Conservation (phyloP, 1,140 invertebrate species). For the Drosophila yakuba region DNA sequence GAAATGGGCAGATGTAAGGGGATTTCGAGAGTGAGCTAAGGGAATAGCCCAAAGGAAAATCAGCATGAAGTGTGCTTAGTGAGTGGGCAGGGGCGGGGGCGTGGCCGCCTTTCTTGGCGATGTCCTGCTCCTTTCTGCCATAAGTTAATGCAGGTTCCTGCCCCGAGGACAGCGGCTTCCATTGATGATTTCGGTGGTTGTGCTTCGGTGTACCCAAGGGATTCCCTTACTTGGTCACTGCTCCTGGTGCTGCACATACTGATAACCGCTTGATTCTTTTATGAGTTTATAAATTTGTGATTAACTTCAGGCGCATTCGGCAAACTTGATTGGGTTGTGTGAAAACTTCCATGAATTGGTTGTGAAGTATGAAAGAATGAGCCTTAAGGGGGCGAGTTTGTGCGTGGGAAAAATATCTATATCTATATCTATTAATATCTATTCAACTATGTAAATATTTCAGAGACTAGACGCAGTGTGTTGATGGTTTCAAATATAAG, state of each 20-base stretch:
- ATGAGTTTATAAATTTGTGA: constrained; percentile 83
- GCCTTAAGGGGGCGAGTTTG: neutral
- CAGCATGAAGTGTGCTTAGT: constrained; percentile 77
- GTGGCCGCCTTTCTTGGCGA: constrained; percentile 20
- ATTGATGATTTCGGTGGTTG: constrained; percentile 23
- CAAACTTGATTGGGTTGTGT: constrained; percentile 53
- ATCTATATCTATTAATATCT: too few species aligned
- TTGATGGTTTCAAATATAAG: too few species aligned
- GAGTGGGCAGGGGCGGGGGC: constrained; percentile 42
- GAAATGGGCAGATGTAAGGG: neutral
- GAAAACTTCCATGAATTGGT: neutral
- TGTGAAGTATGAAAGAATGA: neutral
- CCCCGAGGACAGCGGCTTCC: constrained; percentile 31
- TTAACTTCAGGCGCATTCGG: constrained; percentile 55
- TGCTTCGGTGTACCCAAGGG: constrained; percentile 26
- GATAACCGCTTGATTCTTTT: constrained; percentile 83
- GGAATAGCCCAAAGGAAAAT: constrained; percentile 70
- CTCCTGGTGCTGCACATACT: constrained; percentile 60
- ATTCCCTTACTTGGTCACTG: constrained; percentile 10
- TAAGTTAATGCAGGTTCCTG: constrained; percentile 58
- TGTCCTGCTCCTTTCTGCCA: constrained; percentile 40
- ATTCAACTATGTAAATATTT: too few species aligned
- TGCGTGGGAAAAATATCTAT: too few species aligned
- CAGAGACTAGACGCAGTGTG: too few species aligned
- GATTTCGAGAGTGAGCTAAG: constrained; percentile 15